Evolutionary conservation across 2,797 vertebrate genomes (phyloP).

Genomic region (Chaunax sp.): DNA sequence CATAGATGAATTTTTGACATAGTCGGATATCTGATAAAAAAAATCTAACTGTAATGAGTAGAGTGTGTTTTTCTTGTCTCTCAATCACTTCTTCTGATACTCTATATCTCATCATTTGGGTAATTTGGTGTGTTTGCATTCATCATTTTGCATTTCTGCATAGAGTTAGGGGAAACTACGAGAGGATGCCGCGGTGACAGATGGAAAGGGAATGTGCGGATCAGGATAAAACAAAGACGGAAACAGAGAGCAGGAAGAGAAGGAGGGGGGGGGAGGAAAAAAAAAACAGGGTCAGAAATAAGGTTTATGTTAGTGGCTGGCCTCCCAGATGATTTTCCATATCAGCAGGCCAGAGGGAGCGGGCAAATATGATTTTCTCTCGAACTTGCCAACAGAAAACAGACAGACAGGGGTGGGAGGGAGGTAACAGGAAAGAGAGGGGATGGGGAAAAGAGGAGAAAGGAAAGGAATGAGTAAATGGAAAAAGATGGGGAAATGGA

Average conservation of each 20-base stretch:
- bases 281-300: slow-evolving; percentile 70
- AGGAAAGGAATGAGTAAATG: slow-evolving; percentile 58
- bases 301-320: slow-evolving; percentile 80
- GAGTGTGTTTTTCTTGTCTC: neutral
- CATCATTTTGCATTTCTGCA: slow-evolving; percentile 35
- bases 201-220: slow-evolving; percentile 69
- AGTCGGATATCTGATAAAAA: slow-evolving; percentile 29
- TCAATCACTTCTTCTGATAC: slow-evolving; percentile 12
- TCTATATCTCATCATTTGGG: slow-evolving; percentile 29
- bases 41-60: slow-evolving; percentile 4
- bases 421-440: slow-evolving; percentile 62
- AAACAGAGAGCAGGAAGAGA: slow-evolving; percentile 63
- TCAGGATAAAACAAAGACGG: slow-evolving; percentile 68
- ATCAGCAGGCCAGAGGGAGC: slow-evolving; percentile 81
- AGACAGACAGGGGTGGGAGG: slow-evolving; percentile 47
- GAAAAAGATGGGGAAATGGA: slow-evolving; percentile 51
- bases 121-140: slow-evolving; percentile 41
- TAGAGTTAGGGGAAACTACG: slow-evolving; percentile 37
- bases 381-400: slow-evolving; percentile 81
- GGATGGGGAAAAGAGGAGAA: slow-evolving; percentile 17
- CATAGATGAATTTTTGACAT: slow-evolving; percentile 34
- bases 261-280: slow-evolving; percentile 33
- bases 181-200: slow-evolving; percentile 65
- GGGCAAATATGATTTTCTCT: slow-evolving; percentile 82
- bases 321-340: slow-evolving; percentile 83